These are phyloP conservation scores for Gymnorhina tibicen DNA, from an alignment of 2,113 vertebrate species.

Conservation along the genomic window DNA sequence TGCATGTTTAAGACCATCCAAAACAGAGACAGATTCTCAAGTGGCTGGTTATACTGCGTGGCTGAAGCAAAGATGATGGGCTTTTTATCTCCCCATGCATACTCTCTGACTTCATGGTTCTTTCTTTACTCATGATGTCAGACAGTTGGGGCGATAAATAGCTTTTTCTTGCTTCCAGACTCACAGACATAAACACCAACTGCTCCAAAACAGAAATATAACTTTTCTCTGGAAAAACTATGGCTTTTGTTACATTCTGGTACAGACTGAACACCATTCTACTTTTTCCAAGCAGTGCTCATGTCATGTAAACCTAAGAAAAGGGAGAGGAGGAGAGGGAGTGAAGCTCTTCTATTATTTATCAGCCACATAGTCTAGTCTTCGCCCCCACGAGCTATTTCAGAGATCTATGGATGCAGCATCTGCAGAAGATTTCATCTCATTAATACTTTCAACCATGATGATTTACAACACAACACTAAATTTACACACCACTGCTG, in stretches of 20 bases:
- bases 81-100: rapidly evolving
- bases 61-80: background rate
- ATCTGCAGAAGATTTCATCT: background rate
- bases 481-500: background rate
- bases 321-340: background rate
- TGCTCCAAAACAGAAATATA: background rate
- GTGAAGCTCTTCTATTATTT: conserved; percentile 32
- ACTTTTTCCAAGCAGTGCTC: background rate
- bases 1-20: background rate
- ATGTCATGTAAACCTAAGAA: background rate
- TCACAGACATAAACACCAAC: background rate
- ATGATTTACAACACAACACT: background rate
- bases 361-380: background rate
- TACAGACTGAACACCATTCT: background rate
- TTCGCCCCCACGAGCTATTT: background rate
- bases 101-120: background rate
- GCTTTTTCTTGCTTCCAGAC: background rate
- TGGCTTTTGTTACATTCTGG: background rate
- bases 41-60: background rate
- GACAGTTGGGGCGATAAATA: background rate
- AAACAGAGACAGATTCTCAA: background rate
- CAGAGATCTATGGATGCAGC: background rate
- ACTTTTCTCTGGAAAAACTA: background rate
- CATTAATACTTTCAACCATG: conserved; percentile 12
- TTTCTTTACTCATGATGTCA: background rate